phyloP scores from a whole-genome alignment of 2,888 invertebrate species.

The Entomobrya multifasciata region DNA sequence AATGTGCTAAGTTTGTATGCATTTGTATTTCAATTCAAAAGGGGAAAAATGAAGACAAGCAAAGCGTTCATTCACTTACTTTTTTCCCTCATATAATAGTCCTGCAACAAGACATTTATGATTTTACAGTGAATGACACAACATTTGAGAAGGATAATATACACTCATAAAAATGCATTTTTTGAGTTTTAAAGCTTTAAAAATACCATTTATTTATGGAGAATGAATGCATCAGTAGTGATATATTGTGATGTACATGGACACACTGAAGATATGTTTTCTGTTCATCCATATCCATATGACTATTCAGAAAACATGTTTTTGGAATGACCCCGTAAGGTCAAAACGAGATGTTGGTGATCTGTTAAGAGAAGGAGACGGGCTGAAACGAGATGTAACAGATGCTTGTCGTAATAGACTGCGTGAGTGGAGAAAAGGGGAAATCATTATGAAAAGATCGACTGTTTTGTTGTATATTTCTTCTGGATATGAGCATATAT shows the following conservation, averaged over 20 bases:
- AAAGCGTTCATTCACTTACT: slow-evolving; percentile 49
- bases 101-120: slow-evolving; percentile 66
- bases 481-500: not conserved
- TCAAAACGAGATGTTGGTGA: slow-evolving; percentile 79
- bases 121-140: slow-evolving; percentile 59
- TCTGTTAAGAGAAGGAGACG: slow-evolving; percentile 75
- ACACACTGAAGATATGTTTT: slow-evolving; percentile 15
- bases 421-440: slow-evolving; percentile 46
- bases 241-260: not conserved
- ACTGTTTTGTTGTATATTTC: slow-evolving; percentile 52
- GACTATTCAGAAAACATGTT: slow-evolving; percentile 55
- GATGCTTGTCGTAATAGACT: slow-evolving; percentile 72
- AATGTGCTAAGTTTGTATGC: slow-evolving; percentile 18
- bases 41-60: slow-evolving; percentile 50
- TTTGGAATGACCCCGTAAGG: slow-evolving; percentile 78
- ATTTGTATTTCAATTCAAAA: too few relatives aligned
- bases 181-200: slow-evolving; percentile 37
- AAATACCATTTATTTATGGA: slow-evolving; percentile 47
- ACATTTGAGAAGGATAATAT: slow-evolving; percentile 46
- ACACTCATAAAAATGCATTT: slow-evolving; percentile 54
- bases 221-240: slow-evolving; percentile 16
- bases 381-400: slow-evolving; percentile 72
- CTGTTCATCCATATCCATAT: slow-evolving; percentile 33
- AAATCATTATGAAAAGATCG: slow-evolving; percentile 57
- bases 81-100: not conserved